These are phyloP conservation scores for Eupithecia insigniata DNA, from an alignment of 2,888 invertebrate species.

Conservation along the genomic window DNA sequence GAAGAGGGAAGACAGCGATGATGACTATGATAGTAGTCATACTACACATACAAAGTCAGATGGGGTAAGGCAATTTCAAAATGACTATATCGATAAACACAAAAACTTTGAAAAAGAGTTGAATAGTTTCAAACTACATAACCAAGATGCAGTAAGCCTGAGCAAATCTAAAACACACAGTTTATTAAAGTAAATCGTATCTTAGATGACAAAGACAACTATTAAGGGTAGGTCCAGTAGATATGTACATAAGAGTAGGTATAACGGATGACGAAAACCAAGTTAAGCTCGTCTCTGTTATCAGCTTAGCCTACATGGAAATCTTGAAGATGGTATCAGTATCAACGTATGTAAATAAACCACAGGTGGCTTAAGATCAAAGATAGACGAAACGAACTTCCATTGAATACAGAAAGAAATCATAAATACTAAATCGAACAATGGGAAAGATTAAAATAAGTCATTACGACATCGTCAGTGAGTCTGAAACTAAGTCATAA, in stretches of 20 bases:
- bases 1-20: constrained; percentile 86
- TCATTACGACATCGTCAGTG: constrained; percentile 6
- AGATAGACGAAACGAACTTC: constrained; percentile 15
- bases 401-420: constrained; percentile 16
- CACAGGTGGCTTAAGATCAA: constrained; percentile 20
- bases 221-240: neutral
- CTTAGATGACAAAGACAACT: neutral
- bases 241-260: no score
- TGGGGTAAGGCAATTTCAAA: constrained; percentile 68
- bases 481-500: constrained; percentile 25
- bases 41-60: constrained; percentile 81
- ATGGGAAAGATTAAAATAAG: constrained; percentile 9
- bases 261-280: constrained; percentile 1
- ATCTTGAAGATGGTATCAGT: constrained; percentile 7
- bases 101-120: neutral
- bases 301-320: constrained; percentile 11
- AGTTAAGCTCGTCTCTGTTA: constrained; percentile 6
- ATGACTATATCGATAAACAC: neutral
- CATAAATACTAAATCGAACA: constrained; percentile 11
- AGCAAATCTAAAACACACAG: neutral
- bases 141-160: neutral
- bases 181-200: neutral
- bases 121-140: neutral
- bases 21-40: constrained; percentile 85
- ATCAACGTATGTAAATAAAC: constrained; percentile 18